Evolutionary conservation across 2,888 invertebrate genomes (phyloP).

Genomic region (Leistus spinibarbis): DNA sequence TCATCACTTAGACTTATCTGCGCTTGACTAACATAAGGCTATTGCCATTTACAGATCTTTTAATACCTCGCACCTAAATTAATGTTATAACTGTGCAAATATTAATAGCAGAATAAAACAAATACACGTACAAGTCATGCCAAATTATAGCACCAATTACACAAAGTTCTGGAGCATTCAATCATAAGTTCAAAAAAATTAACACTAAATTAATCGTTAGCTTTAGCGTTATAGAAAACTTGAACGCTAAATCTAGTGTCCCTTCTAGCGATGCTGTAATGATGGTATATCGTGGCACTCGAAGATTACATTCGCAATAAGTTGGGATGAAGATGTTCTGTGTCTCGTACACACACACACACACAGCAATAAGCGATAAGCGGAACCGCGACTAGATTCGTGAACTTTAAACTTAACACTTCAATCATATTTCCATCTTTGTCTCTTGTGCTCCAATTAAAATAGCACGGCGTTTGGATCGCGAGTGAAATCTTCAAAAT

Average conservation of each 20-base stretch:
- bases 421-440: neutral
- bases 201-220: too few species aligned
- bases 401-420: neutral
- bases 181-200: too few species aligned
- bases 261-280: constrained; percentile 16
- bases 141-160: too few species aligned
- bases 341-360: constrained; percentile 18
- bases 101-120: too few species aligned
- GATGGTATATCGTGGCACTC: constrained; percentile 36
- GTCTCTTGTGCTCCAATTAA: constrained; percentile 4
- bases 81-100: neutral
- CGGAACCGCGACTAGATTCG: neutral
- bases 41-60: neutral
- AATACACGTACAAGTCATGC: too few species aligned
- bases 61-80: neutral
- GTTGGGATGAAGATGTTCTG: constrained; percentile 8
- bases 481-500: neutral
- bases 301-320: constrained; percentile 23
- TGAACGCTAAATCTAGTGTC: constrained; percentile 1
- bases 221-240: neutral
- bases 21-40: neutral
- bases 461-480: neutral
- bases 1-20: neutral
- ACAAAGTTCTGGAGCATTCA: too few species aligned
- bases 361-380: constrained; percentile 10